Conservation (phyloP, 2,797 vertebrate species). For the Pseudopleuronectes americanus region DNA sequence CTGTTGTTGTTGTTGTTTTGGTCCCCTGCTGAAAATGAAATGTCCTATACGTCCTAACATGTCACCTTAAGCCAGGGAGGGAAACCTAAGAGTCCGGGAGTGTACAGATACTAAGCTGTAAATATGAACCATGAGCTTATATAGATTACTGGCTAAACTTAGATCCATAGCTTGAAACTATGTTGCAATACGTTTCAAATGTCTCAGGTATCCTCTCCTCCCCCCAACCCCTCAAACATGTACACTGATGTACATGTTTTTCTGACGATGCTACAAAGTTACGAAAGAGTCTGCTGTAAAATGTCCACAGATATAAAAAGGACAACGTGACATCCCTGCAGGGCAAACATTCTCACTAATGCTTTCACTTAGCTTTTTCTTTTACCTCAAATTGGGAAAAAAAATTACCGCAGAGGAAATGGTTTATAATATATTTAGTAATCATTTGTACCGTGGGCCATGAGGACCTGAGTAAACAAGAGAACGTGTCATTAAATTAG, state of each 20-base stretch:
- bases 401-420: background rate
- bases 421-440: background rate
- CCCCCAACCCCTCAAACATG: background rate
- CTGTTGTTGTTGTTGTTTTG: background rate
- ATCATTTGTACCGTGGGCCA: background rate
- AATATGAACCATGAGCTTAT: slow-evolving; percentile 44
- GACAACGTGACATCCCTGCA: background rate
- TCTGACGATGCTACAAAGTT: slow-evolving; percentile 2
- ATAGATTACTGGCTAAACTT: slow-evolving; percentile 64
- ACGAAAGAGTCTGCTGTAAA: slow-evolving; percentile 21
- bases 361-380: too few relatives aligned
- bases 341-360: background rate
- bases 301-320: background rate
- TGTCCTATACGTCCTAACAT: background rate
- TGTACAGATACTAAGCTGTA: slow-evolving; percentile 26
- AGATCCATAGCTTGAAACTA: slow-evolving; percentile 58
- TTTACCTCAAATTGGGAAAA: too few relatives aligned
- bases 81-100: slow-evolving; percentile 28
- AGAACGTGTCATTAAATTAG: background rate
- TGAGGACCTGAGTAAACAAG: background rate
- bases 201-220: slow-evolving; percentile 15
- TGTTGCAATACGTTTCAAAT: slow-evolving; percentile 48
- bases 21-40: slow-evolving; percentile 12
- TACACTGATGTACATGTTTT: background rate
- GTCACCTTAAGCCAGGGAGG: background rate